Evolutionary conservation across 1,140 invertebrate genomes (phyloP).

Genomic region (Saccostrea cuccullata): DNA sequence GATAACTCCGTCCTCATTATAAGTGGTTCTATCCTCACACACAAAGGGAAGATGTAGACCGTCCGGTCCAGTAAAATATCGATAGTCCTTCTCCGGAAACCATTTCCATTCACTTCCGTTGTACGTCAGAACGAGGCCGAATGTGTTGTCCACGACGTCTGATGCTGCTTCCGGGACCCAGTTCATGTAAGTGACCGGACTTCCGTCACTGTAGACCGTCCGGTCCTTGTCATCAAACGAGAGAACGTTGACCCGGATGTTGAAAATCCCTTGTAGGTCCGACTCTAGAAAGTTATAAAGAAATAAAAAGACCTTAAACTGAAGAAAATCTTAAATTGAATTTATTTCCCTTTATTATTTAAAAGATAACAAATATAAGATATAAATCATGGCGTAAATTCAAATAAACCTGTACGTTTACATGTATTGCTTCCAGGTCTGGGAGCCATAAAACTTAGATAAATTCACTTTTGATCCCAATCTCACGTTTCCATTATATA

Average conservation of each 20-base stretch:
- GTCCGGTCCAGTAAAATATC: background rate
- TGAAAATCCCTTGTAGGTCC: background rate
- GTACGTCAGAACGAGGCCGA: background rate
- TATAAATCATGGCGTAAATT: too few species aligned
- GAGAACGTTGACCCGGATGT: background rate
- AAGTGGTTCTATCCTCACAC: background rate
- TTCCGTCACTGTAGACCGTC: background rate
- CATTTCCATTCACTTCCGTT: background rate
- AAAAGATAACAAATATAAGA: too few species aligned
- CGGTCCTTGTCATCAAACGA: background rate
- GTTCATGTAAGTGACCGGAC: background rate
- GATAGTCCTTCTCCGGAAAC: background rate
- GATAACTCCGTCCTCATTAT: background rate
- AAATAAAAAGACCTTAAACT: background rate
- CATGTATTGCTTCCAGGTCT: too few species aligned
- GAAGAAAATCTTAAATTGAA: background rate
- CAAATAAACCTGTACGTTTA: background rate
- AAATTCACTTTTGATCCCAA: background rate
- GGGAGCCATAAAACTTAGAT: background rate
- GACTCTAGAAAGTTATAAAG: background rate
- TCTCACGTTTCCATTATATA: too few species aligned
- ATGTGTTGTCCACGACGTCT: background rate
- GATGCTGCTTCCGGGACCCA: background rate
- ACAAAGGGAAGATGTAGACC: background rate
- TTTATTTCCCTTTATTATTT: too few species aligned